Conservation (phyloP, 2,113 vertebrate species). For the Etheostoma spectabile region DNA sequence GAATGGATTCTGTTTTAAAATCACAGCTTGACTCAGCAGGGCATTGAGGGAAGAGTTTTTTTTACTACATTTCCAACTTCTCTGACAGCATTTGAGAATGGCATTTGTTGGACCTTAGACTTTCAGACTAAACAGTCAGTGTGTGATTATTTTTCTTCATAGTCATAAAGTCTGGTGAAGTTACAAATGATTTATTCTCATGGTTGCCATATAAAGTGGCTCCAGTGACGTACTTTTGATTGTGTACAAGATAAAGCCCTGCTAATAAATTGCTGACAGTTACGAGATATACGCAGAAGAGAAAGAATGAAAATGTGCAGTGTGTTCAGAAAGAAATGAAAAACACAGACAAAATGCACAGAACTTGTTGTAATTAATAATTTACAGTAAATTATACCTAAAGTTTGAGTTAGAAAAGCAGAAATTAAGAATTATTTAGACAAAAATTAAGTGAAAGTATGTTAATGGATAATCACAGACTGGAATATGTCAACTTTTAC, state of each 20-base stretch:
- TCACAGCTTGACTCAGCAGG: slow-evolving; percentile 12
- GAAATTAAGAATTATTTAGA: too few species aligned
- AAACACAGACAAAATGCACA: not conserved
- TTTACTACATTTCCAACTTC: slow-evolving; percentile 5
- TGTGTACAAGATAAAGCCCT: not conserved
- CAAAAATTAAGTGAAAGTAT: too few species aligned
- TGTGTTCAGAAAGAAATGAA: not conserved
- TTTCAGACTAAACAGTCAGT: not conserved
- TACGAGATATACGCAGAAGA: not conserved
- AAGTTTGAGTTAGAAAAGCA: too few species aligned
- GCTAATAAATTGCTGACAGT: not conserved
- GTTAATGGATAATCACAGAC: too few species aligned
- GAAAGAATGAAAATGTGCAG: not conserved
- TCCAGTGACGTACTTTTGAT: not conserved
- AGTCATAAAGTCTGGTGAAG: not conserved
- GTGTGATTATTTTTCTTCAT: not conserved
- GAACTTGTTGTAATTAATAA: not conserved
- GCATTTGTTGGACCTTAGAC: not conserved
- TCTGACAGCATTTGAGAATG: slow-evolving; percentile 3
- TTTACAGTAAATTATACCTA: too few species aligned
- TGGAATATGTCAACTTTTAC: too few species aligned
- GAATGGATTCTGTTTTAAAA: slow-evolving; percentile 16
- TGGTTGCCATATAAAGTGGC: not conserved
- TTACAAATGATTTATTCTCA: not conserved
- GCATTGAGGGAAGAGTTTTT: not conserved